Evolutionary conservation across 2,797 vertebrate genomes (phyloP).

Genomic region (Coregonus sp.): DNA sequence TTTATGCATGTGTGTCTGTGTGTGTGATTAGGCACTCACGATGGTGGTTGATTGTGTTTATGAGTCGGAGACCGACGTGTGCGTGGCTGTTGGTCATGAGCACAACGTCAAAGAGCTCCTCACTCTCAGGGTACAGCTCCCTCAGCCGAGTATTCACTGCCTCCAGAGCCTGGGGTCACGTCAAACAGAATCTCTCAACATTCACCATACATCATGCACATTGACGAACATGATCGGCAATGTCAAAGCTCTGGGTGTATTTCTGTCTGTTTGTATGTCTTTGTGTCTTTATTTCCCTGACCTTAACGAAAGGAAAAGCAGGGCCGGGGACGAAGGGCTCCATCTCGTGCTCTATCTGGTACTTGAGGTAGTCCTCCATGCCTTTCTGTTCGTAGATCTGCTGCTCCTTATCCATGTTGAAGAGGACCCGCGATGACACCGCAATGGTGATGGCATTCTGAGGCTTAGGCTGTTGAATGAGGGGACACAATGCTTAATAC

Average conservation of each 20-base stretch:
- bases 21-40: slow-evolving; percentile 71
- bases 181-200: slow-evolving; percentile 22
- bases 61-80: slow-evolving; percentile 89
- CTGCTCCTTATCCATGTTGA: slow-evolving; percentile 94
- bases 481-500: not conserved
- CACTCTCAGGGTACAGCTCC: slow-evolving; percentile 88
- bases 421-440: slow-evolving; percentile 89
- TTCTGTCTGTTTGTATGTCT: slow-evolving; percentile 23
- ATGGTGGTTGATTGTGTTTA: slow-evolving; percentile 96
- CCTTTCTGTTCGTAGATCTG: slow-evolving; percentile 86
- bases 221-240: not conserved
- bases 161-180: slow-evolving; percentile 83
- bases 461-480: slow-evolving; percentile 80
- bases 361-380: slow-evolving; percentile 90
- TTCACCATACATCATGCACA: not conserved
- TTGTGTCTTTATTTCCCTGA: slow-evolving; percentile 57
- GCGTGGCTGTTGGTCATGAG: slow-evolving; percentile 96
- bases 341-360: slow-evolving; percentile 89
- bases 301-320: slow-evolving; percentile 95
- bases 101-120: slow-evolving; percentile 94
- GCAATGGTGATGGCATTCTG: slow-evolving; percentile 93
- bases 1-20: not conserved
- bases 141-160: slow-evolving; percentile 86
- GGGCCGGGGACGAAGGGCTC: slow-evolving; percentile 90
- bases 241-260: not conserved